These are phyloP conservation scores for Sitobion miscanthi DNA, from an alignment of 1,140 invertebrate species.

Conservation along the genomic window DNA sequence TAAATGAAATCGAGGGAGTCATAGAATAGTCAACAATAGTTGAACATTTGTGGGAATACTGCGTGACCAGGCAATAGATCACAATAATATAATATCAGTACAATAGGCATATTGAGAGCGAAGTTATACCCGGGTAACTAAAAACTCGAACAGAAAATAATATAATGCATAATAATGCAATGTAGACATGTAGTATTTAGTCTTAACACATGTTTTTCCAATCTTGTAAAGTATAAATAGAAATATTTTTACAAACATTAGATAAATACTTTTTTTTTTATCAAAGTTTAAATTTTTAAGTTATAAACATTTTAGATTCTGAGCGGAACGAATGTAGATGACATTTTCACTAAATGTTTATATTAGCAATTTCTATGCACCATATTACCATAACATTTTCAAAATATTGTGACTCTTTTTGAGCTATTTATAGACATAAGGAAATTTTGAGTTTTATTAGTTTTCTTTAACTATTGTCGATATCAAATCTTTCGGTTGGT, in stretches of 20 bases:
- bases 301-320: too few species aligned
- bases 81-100: background rate
- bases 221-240: background rate
- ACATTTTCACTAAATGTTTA: too few species aligned
- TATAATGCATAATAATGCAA: background rate
- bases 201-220: background rate
- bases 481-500: too few species aligned
- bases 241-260: background rate
- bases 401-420: too few species aligned
- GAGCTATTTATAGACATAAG: too few species aligned
- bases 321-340: too few species aligned
- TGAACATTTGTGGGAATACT: background rate
- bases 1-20: background rate
- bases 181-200: background rate
- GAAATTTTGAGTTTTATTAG: too few species aligned
- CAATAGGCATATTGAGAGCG: background rate
- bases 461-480: too few species aligned
- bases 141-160: background rate
- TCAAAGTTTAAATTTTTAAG: too few species aligned
- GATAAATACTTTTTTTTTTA: background rate
- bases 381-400: too few species aligned
- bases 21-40: background rate
- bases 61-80: background rate
- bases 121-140: background rate
- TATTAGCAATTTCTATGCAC: too few species aligned